Percentiles rank a stretch among this genome's conserved stretches.
Evolutionary conservation across 2,888 invertebrate species (phyloP).

Genomic region (Eristalinus aeneus): DNA sequence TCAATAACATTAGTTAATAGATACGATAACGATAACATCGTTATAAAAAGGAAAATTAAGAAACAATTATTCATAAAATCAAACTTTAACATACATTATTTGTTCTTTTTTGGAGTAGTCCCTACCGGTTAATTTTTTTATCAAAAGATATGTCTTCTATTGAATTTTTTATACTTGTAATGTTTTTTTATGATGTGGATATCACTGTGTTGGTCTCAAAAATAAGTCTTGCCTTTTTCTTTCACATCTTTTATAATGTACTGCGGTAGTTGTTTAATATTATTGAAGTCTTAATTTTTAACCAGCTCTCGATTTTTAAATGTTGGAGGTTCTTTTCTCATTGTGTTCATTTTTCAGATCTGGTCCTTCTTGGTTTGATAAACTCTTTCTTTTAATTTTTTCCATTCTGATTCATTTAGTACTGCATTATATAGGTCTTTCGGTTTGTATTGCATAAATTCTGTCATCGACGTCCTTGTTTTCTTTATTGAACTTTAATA

Average conservation of each 20-base stretch:
- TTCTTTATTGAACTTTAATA: slow-evolving; percentile 23
- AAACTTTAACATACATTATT: not conserved
- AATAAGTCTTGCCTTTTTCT: slow-evolving; percentile 24
- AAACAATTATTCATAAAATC: too few relatives aligned
- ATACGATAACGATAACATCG: too few relatives aligned
- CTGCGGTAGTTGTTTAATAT: slow-evolving; percentile 20
- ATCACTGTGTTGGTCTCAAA: slow-evolving; percentile 18
- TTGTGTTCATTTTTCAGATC: slow-evolving; percentile 11
- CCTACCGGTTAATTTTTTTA: slow-evolving; percentile 3
- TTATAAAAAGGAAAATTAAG: too few relatives aligned
- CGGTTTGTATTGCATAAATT: slow-evolving; percentile 4
- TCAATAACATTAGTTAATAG: too few relatives aligned
- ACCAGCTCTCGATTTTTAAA: slow-evolving; percentile 19
- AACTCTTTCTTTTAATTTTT: not conserved
- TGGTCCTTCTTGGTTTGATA: slow-evolving; percentile 3
- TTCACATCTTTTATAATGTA: slow-evolving; percentile 37
- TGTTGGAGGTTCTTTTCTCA: not conserved
- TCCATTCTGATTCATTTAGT: slow-evolving; percentile 12
- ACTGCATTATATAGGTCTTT: slow-evolving; percentile 18
- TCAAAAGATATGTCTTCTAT: not conserved
- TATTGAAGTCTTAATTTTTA: slow-evolving; percentile 36
- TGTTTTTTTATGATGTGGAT: slow-evolving; percentile 32
- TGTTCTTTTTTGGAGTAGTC: not conserved
- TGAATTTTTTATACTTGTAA: not conserved
- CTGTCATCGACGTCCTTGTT: slow-evolving; percentile 29